Conservation (phyloP, 2,888 invertebrate species). For the Nymphalis urticae region DNA sequence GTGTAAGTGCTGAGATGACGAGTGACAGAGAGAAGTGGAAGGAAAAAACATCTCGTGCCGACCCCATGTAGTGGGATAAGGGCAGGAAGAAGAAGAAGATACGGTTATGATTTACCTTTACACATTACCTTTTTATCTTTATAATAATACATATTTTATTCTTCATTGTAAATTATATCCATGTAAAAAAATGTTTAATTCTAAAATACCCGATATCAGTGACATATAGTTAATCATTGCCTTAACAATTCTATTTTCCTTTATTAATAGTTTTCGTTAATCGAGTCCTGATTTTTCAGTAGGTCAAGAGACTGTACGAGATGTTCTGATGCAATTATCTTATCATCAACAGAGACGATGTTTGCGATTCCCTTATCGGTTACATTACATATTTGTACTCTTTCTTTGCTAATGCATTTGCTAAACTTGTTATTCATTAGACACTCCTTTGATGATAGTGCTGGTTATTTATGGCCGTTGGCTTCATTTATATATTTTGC, state of each 20-base stretch:
- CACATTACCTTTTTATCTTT: too few relatives aligned
- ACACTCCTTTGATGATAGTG: conserved; percentile 27
- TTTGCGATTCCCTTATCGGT: conserved; percentile 41
- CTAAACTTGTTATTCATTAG: conserved; percentile 32
- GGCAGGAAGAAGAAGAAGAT: too few relatives aligned
- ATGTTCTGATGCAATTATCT: conserved; percentile 43
- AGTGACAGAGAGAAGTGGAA: too few relatives aligned
- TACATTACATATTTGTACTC: conserved; percentile 43
- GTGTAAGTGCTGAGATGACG: too few relatives aligned
- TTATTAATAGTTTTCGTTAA: background rate
- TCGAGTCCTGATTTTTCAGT: conserved; percentile 37
- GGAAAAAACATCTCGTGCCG: too few relatives aligned
- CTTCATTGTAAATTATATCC: too few relatives aligned
- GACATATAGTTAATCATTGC: too few relatives aligned
- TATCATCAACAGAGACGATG: conserved; percentile 40
- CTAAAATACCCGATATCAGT: too few relatives aligned
- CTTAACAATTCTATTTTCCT: background rate
- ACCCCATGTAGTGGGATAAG: too few relatives aligned
- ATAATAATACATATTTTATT: too few relatives aligned
- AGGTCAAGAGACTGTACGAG: conserved; percentile 43
- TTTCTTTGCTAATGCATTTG: conserved; percentile 39
- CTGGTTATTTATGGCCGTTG: conserved; percentile 29
- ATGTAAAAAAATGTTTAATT: too few relatives aligned
- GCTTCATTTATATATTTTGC: conserved; percentile 27
- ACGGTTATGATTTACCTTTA: too few relatives aligned